Percentiles rank a stretch among this genome's conserved stretches.
These are phyloP conservation scores for Pituophis catenifer DNA, from an alignment of 2,113 vertebrate species.

Conservation along the genomic window DNA sequence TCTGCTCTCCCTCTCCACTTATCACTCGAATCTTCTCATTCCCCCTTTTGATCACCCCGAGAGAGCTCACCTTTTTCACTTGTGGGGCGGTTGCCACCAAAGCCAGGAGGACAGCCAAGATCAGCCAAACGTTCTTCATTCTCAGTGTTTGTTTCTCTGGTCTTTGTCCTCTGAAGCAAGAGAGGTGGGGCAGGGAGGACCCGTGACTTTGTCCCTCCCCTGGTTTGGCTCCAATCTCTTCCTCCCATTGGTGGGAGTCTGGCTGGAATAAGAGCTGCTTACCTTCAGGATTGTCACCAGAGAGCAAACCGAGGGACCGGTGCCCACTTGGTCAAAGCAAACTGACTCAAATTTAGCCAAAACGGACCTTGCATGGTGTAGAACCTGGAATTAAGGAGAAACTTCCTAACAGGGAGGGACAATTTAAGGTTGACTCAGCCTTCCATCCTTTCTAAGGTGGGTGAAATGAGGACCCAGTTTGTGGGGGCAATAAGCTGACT, in stretches of 20 bases:
- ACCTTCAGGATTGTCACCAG: background rate
- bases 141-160: background rate
- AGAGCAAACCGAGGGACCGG: background rate
- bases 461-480: too few species aligned
- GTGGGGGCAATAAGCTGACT: too few species aligned
- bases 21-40: too few species aligned
- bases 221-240: background rate
- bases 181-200: too few species aligned
- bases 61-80: background rate
- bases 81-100: background rate
- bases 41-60: too few species aligned
- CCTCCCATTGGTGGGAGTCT: background rate
- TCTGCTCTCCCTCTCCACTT: too few species aligned
- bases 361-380: too few species aligned
- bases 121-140: background rate
- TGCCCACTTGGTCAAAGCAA: background rate
- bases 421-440: too few species aligned
- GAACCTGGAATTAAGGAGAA: too few species aligned
- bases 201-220: background rate
- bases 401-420: too few species aligned
- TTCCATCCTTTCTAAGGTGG: too few species aligned
- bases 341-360: too few species aligned
- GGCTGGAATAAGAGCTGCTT: background rate
- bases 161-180: background rate
- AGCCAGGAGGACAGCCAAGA: background rate